phyloP scores from a whole-genome alignment of 2,797 vertebrate genomes.

The Pseudochirops cupreus region DNA sequence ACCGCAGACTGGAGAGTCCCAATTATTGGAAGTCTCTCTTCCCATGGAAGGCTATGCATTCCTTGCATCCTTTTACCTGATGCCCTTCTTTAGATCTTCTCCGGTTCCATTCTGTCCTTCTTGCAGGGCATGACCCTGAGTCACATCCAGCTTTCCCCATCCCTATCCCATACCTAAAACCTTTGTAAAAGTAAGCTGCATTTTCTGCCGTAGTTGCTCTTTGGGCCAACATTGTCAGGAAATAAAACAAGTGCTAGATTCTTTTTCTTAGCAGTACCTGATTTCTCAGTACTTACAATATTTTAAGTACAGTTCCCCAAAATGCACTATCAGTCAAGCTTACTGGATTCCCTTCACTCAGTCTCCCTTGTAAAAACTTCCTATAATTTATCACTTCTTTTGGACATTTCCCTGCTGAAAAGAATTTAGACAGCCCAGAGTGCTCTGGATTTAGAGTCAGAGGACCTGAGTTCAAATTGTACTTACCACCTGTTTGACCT shows the following conservation, averaged over 20 bases:
- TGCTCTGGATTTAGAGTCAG: not conserved
- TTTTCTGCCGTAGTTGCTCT: not conserved
- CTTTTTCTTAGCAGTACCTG: not conserved
- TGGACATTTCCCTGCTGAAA: slow-evolving; percentile 36
- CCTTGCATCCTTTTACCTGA: not conserved
- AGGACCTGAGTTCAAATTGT: not conserved
- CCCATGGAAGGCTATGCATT: not conserved
- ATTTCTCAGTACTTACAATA: not conserved
- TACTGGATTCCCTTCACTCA: not conserved
- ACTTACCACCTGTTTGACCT: not conserved
- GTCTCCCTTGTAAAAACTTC: not conserved
- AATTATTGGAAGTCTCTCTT: not conserved
- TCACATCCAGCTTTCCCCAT: not conserved
- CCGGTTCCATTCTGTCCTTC: not conserved
- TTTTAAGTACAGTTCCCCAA: slow-evolving; percentile 14
- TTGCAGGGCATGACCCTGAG: not conserved
- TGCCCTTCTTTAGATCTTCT: not conserved
- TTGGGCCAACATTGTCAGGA: not conserved
- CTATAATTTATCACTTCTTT: not conserved
- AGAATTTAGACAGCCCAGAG: not conserved
- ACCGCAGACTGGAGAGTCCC: not conserved
- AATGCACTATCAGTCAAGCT: not conserved
- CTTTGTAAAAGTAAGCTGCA: slow-evolving; percentile 13
- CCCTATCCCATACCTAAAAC: not conserved
- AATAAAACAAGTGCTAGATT: slow-evolving; percentile 22